Percentiles rank a stretch among this genome's conserved stretches.
phyloP scores from a whole-genome alignment of 2,888 invertebrate species.

The Cephalotes varians region DNA sequence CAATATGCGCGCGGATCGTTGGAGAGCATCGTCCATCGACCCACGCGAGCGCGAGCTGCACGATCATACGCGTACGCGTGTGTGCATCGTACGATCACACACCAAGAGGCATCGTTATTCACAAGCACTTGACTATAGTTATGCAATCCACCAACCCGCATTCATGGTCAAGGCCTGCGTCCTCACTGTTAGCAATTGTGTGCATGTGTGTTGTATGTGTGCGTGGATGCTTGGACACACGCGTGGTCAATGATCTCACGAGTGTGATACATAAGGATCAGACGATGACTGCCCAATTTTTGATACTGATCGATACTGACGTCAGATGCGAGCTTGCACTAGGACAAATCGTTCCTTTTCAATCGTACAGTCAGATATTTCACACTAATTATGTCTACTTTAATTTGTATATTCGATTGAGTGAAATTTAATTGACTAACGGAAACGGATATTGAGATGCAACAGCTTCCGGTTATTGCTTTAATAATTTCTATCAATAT shows the following conservation, averaged over 20 bases:
- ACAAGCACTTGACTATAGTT: slow-evolving; percentile 79
- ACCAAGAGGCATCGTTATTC: slow-evolving; percentile 69
- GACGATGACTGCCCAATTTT: slow-evolving; percentile 35
- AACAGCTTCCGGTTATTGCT: neutral
- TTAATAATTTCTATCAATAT: neutral
- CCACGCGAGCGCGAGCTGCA: slow-evolving; percentile 27
- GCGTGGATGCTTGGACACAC: neutral
- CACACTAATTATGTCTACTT: neutral
- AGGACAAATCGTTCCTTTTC: neutral
- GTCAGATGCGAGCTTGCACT: neutral
- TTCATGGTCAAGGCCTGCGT: slow-evolving; percentile 83
- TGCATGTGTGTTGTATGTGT: neutral
- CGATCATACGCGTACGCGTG: neutral
- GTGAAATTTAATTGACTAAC: neutral
- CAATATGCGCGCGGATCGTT: slow-evolving; percentile 13
- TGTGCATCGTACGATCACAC: slow-evolving; percentile 55
- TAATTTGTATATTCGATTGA: neutral
- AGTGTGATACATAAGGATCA: slow-evolving; percentile 36
- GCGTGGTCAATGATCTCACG: slow-evolving; percentile 31
- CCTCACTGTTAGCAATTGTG: slow-evolving; percentile 62
- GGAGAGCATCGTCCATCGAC: slow-evolving; percentile 56
- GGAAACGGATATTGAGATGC: neutral
- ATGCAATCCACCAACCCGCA: slow-evolving; percentile 80
- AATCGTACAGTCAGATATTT: neutral
- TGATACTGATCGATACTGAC: neutral